phyloP scores from a whole-genome alignment of 2,797 vertebrate species.

The Falco naumanni region DNA sequence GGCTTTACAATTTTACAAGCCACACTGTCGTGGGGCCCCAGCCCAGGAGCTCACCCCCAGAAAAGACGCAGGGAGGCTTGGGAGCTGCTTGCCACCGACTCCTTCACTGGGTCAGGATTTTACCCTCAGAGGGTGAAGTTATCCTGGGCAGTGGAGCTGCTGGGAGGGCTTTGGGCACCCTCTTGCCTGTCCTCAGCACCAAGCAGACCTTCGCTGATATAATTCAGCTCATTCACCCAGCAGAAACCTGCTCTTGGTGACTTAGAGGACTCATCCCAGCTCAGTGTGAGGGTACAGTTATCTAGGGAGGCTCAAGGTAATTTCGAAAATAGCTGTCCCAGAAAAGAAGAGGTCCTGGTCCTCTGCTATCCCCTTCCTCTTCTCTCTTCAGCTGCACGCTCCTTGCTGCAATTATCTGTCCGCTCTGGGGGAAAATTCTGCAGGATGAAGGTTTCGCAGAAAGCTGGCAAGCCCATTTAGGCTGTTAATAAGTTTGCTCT shows the following conservation, averaged over 20 bases:
- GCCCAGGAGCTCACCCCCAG: not conserved
- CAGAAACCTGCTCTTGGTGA: not conserved
- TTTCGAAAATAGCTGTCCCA: not conserved
- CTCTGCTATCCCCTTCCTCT: not conserved
- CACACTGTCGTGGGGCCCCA: not conserved
- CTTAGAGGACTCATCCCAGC: not conserved
- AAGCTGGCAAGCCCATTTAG: not conserved
- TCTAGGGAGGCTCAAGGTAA: not conserved
- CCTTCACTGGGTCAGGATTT: not conserved
- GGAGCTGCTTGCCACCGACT: not conserved
- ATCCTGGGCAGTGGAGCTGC: not conserved
- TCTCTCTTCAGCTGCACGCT: not conserved
- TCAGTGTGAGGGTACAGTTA: not conserved
- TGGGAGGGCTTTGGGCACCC: not conserved
- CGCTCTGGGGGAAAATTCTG: not conserved
- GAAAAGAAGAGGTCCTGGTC: not conserved
- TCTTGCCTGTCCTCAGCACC: not conserved
- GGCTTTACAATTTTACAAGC: not conserved
- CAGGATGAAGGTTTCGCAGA: not conserved
- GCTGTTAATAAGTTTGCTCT: not conserved
- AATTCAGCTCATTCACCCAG: not conserved
- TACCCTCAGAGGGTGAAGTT: not conserved
- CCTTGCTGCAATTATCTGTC: not conserved
- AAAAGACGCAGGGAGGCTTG: too few species aligned
- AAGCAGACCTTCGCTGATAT: not conserved